A percentile compares a stretch with the other conserved stretches of the same genome.
Evolutionary conservation across 2,888 invertebrate genomes (phyloP).

Genomic region (Eristalis arbustorum): DNA sequence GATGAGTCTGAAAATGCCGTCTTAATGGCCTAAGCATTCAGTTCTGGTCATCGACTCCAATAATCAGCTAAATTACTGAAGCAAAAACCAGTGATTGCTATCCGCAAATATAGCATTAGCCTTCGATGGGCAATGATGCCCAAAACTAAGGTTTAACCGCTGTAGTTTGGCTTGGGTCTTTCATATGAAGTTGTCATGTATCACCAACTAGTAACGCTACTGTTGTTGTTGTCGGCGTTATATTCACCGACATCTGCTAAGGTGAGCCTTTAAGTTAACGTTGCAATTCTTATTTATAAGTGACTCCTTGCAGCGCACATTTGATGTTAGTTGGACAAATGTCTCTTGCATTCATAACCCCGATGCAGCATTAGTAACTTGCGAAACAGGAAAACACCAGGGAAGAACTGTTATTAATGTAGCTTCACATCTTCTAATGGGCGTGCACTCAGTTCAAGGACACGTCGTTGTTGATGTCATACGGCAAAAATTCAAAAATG

Average conservation of each 20-base stretch:
- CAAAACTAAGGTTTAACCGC: not conserved
- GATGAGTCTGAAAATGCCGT: not conserved
- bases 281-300: not conserved
- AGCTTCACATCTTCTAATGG: not conserved
- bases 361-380: not conserved
- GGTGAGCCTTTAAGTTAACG: not conserved
- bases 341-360: not conserved
- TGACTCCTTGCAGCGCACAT: not conserved
- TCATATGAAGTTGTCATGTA: not conserved
- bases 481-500: not conserved
- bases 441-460: not conserved
- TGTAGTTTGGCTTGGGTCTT: not conserved
- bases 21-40: not conserved
- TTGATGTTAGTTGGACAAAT: not conserved
- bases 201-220: not conserved
- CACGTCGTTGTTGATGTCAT: not conserved
- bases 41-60: not conserved
- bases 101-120: not conserved
- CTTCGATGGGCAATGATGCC: not conserved
- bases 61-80: not conserved
- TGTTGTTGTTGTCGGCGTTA: not conserved
- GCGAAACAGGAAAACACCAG: not conserved
- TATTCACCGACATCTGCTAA: not conserved
- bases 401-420: not conserved
- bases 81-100: not conserved